Evolutionary conservation across 2,113 vertebrate species (phyloP).

Genomic region (Peromyscus leucopus): DNA sequence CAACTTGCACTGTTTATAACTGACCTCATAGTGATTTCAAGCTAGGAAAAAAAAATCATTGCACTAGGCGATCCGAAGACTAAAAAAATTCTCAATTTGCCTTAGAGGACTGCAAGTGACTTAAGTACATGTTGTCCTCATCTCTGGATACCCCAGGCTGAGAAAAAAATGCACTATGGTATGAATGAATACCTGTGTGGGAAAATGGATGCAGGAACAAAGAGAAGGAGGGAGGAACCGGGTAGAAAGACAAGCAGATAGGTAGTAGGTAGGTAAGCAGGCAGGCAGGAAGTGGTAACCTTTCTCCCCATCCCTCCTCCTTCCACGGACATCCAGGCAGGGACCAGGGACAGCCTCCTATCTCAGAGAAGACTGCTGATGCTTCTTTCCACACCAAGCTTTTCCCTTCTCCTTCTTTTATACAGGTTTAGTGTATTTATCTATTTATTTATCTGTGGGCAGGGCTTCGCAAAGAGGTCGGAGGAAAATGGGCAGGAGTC

Average conservation of each 20-base stretch:
- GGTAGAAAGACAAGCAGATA: neutral
- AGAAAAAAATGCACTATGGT: neutral
- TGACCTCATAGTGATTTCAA: slow-evolving; percentile 54
- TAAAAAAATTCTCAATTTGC: neutral
- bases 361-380: neutral
- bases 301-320: neutral
- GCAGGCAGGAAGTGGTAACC: neutral
- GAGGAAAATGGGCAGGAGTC: neutral
- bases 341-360: neutral
- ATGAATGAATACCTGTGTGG: neutral
- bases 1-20: neutral
- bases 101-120: neutral
- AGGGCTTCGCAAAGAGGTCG: neutral
- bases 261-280: neutral
- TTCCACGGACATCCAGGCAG: neutral
- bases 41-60: neutral
- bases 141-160: neutral
- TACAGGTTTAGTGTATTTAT: neutral
- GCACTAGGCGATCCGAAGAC: neutral
- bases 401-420: neutral
- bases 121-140: neutral
- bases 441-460: neutral
- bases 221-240: neutral
- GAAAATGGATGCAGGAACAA: neutral
- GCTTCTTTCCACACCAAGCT: neutral